A percentile compares a stretch with the other conserved stretches of the same genome.
These are phyloP conservation scores for Mimumesa dahlbomi DNA, from an alignment of 2,888 invertebrate genomes.

Conservation along the genomic window DNA sequence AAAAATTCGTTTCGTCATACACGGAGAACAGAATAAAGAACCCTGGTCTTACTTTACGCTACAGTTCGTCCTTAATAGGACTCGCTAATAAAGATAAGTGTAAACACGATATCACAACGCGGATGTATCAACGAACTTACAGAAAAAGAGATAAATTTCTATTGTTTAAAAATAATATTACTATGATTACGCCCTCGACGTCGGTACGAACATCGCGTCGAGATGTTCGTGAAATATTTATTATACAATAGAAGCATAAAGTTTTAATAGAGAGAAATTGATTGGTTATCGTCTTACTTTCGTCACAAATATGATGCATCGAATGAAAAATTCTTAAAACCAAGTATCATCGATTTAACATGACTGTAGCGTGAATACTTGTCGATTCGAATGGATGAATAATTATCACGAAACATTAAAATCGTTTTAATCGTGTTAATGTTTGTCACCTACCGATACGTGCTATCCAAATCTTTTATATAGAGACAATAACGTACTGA, in stretches of 20 bases:
- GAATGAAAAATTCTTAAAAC: no score
- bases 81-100: slow-evolving; percentile 6
- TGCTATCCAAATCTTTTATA: no score
- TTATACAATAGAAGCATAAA: slow-evolving; percentile 6
- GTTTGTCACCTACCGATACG: not conserved
- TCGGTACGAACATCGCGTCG: slow-evolving; percentile 7
- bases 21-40: not conserved
- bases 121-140: not conserved
- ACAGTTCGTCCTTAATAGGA: slow-evolving; percentile 28
- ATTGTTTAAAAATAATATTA: not conserved
- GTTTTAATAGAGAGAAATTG: not conserved
- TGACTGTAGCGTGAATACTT: not conserved
- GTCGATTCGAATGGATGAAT: not conserved
- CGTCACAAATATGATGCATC: not conserved
- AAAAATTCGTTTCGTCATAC: not conserved
- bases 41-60: slow-evolving; percentile 2
- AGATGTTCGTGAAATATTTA: not conserved
- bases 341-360: not conserved
- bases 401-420: not conserved
- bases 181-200: not conserved
- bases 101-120: slow-evolving; percentile 3
- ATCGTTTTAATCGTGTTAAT: not conserved
- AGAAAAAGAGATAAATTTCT: not conserved
- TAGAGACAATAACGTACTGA: no score
- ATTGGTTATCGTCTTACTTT: not conserved